Base-by-base conservation (phyloP, 2,888 invertebrate genomes). In the Macrosiphum euphorbiae region DNA sequence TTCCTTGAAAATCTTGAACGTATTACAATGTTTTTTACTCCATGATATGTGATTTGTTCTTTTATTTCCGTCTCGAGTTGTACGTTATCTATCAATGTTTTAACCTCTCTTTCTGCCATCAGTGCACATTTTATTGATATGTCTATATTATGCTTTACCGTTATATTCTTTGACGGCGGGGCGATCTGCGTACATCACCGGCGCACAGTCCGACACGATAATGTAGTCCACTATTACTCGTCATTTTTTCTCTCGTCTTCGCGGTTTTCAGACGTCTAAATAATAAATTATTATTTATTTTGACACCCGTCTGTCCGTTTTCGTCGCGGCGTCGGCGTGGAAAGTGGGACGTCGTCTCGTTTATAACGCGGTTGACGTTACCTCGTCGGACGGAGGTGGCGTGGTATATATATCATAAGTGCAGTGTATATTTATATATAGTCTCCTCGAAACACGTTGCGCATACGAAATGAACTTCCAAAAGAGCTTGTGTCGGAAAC, bases 401-500 rank as follows among this genome's bases (percentile, higher is more conserved):
- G 3, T 47, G 11, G 10, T 47, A 47, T 20, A 52, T 52, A 55
- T 85, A 85, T 44, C 44, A 85, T 78, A 35, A 35, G 78, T 35
- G 35, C 20, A 20, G 16, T 52, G 4, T 20, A 20, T 20, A 52
- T 52, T 16, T 44, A 44, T 44, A 4, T 44, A 47, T 52, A 78
- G n/a, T 85, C n/a, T 47, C 44, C 92, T 92, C 10, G 50, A 88
- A 88, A 92, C 92, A 84, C 24, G 92, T 78, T 41, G 3, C 44
- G 92, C 92, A 92, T 92, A 92, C 13, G 78, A 92, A 92, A 88
- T 88, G 88, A 88, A 78, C 78, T 92, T 88, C 78, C 44, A 67
- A 67, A 88, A 88, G 92, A 92, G 92, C 92, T 84, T 88, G 3
- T 20, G 84, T 88, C 88, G 78, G 44, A 91, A 91, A 55, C 28